Conservation (phyloP, 2,888 invertebrate species). For the Clistopyga incitator region DNA sequence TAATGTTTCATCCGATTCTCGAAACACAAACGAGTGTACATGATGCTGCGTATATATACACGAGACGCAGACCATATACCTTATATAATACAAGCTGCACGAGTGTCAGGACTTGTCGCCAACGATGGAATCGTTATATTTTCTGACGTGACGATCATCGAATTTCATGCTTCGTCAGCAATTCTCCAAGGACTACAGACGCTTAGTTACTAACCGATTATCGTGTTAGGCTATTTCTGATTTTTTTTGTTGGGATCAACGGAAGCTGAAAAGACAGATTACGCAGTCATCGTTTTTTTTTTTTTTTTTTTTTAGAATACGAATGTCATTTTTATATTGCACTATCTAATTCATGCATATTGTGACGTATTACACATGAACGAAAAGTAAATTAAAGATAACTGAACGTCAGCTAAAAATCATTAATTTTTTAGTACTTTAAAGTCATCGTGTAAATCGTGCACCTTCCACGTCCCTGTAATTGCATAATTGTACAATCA, state of each 20-base stretch:
- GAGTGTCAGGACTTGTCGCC: conserved; percentile 1
- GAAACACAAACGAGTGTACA: conserved; percentile 7
- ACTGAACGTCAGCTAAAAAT: too few relatives aligned
- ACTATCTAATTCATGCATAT: not conserved
- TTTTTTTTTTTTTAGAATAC: not conserved
- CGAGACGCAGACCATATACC: conserved; percentile 1
- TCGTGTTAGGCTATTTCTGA: not conserved
- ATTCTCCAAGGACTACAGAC: not conserved
- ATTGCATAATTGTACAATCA: too few relatives aligned
- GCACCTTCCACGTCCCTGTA: too few relatives aligned
- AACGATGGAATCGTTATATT: conserved; percentile 5
- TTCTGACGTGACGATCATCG: conserved; percentile 17
- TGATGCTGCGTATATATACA: not conserved
- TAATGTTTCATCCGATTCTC: conserved; percentile 47
- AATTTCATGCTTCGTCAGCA: conserved; percentile 28
- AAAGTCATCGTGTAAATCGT: too few relatives aligned
- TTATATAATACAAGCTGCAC: conserved; percentile 6
- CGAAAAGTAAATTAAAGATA: not conserved
- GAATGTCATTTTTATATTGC: not conserved
- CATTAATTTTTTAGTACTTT: too few relatives aligned
- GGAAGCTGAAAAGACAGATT: not conserved
- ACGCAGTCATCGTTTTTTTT: not conserved
- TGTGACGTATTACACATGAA: not conserved
- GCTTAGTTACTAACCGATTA: conserved; percentile 12
- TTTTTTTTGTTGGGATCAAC: not conserved